Percentiles rank a stretch among this genome's conserved stretches.
Evolutionary conservation across 2,113 vertebrate species (phyloP).

Genomic region (Peucedramus taeniatus): DNA sequence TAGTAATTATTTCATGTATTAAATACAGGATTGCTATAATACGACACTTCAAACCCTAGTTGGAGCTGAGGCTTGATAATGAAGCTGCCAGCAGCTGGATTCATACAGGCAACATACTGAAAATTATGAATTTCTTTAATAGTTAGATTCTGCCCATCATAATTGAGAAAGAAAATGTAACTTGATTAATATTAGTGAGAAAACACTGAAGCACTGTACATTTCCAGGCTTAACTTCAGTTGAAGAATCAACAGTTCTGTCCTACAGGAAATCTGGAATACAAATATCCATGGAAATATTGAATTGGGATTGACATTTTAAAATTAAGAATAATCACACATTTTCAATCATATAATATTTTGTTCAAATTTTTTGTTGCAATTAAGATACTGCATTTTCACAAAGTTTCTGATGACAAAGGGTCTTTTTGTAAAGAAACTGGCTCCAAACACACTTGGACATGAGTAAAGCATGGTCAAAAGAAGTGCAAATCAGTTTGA

Average conservation of each 20-base stretch:
- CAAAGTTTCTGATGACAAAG: neutral
- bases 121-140: constrained; percentile 80
- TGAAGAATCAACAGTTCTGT: neutral
- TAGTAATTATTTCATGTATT: neutral
- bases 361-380: neutral
- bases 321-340: neutral
- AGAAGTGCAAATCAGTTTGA: neutral
- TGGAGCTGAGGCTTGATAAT: constrained; percentile 80
- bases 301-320: neutral
- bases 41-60: constrained; percentile 43
- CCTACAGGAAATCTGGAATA: neutral
- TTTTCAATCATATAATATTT: neutral
- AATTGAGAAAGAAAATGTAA: constrained; percentile 55
- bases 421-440: neutral
- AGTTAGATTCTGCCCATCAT: constrained; percentile 78
- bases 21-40: neutral
- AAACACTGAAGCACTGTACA: neutral
- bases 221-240: neutral
- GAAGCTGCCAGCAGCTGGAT: constrained; percentile 80
- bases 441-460: neutral
- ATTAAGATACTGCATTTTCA: neutral
- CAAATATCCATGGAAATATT: neutral
- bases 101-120: constrained; percentile 82
- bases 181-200: neutral
- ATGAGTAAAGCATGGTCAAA: neutral